These are phyloP conservation scores for Catamblyrhynchus diadema DNA, from an alignment of 2,797 vertebrate species.

Conservation along the genomic window DNA sequence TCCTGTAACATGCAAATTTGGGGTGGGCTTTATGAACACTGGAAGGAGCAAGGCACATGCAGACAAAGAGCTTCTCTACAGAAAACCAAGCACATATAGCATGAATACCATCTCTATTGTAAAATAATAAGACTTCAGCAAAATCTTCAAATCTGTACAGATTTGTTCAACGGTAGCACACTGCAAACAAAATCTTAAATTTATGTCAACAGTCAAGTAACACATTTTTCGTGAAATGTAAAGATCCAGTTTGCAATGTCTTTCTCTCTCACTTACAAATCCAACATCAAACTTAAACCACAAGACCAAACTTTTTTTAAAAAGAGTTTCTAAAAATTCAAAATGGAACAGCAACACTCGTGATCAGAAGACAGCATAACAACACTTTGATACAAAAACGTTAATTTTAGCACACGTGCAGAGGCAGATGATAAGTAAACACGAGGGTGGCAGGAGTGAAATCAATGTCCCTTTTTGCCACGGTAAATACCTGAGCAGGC, in stretches of 20 bases:
- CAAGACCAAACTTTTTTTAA: not conserved
- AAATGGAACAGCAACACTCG: not conserved
- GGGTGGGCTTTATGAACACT: not conserved
- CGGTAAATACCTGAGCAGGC: not conserved
- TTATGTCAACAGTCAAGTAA: not conserved
- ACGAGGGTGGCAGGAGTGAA: not conserved
- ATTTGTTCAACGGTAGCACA: not conserved
- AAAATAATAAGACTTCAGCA: not conserved
- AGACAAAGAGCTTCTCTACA: not conserved
- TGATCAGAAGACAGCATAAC: not conserved
- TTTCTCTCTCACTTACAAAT: not conserved
- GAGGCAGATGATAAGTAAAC: not conserved
- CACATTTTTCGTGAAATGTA: not conserved
- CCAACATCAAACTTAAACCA: not conserved
- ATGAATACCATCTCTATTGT: not conserved
- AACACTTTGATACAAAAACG: not conserved
- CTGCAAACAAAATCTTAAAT: not conserved
- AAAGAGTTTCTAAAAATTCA: not conserved
- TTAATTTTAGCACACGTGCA: not conserved
- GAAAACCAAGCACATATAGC: rapidly evolving
- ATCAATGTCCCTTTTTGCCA: not conserved
- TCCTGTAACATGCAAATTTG: not conserved
- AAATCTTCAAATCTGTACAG: not conserved
- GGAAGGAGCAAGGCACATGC: not conserved
- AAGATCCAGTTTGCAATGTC: not conserved